phyloP scores from a whole-genome alignment of 1,140 invertebrate genomes.

The Brachionus sp. region DNA sequence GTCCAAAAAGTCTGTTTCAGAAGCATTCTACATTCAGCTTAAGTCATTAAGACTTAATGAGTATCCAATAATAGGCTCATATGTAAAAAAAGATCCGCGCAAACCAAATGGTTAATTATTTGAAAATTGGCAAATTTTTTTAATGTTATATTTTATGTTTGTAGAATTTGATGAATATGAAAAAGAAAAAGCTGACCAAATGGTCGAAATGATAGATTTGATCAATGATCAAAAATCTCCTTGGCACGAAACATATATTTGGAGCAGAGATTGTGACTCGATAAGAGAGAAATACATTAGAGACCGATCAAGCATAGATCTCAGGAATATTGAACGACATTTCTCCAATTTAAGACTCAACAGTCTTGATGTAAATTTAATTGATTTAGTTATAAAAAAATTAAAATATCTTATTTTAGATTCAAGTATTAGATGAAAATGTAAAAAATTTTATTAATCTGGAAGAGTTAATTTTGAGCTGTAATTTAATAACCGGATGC shows the following conservation, averaged over 20 bases:
- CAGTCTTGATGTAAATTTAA: neutral
- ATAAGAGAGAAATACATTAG: slow-evolving; percentile 22
- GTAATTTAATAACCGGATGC: neutral
- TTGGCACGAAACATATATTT: slow-evolving; percentile 26
- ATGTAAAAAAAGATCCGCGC: neutral
- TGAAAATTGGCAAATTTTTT: neutral
- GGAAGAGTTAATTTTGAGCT: slow-evolving; percentile 20
- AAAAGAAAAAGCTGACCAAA: slow-evolving; percentile 15
- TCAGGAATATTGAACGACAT: neutral
- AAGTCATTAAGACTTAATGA: slow-evolving; percentile 12
- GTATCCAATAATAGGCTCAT: neutral
- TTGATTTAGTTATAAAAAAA: neutral
- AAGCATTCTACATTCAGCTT: neutral
- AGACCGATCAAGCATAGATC: neutral
- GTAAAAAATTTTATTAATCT: slow-evolving; percentile 10
- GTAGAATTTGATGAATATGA: slow-evolving; percentile 22
- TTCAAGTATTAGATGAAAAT: neutral
- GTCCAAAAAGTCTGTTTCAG: neutral
- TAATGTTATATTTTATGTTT: neutral
- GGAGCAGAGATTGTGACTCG: slow-evolving; percentile 26
- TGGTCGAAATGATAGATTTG: slow-evolving; percentile 32
- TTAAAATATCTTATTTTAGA: neutral
- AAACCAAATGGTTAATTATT: neutral
- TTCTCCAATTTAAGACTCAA: slow-evolving; percentile 35
- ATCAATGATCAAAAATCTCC: slow-evolving; percentile 45